Evolutionary conservation across 2,888 invertebrate species (phyloP), one percentile per base, ranked within the genome.

Genomic region (Lasioglossum lativentre): DNA sequence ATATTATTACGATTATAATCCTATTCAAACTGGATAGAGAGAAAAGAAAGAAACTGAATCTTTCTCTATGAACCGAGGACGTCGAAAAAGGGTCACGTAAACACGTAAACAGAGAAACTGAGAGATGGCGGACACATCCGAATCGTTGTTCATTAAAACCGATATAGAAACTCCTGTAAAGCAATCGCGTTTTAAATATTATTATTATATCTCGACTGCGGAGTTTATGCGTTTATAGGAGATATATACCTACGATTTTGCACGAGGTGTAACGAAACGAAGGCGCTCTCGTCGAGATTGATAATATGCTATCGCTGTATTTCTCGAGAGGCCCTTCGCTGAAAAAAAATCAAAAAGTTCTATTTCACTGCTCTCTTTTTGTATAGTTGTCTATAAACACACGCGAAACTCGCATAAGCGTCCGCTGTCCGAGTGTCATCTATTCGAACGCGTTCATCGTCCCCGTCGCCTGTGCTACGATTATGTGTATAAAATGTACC

Each of bases 401-500:
- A 34, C 66, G 23, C 0, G 63, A 30, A 30, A 19, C 8, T 68
- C 66, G 66, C 66, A 38, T 38, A 38, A 38, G 34, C 66, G 19
- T 68, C 66, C 66, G 66, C 66, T 68, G 66, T 38, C 38, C 38
- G 40, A n/a, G 12, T 40, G n/a, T 40, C 40, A 70, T 70, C 70
- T 40, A 4, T 70, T 70, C 40, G 40, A 40, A 70, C 70, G 70
- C 71, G 76, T 86, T 81, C 75, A 68, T 77, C 77, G 78, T 90
- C 85, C 86, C 84, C 85, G 85, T 86, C 73, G 83, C 82, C 83
- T 88, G 88, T 77, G 85, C 82, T 86, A 87, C 85, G 82, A 88
- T 89, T 89, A 90, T 81, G 90, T 91, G 88, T 92, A 91, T 90
- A 92, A 91, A 90, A 91, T 90, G 84, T 91, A 92, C 89, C 88